A percentile compares a stretch with the other conserved stretches of the same genome.
Evolutionary conservation across 2,797 vertebrate species (phyloP).

Genomic region (Octomys mimax): DNA sequence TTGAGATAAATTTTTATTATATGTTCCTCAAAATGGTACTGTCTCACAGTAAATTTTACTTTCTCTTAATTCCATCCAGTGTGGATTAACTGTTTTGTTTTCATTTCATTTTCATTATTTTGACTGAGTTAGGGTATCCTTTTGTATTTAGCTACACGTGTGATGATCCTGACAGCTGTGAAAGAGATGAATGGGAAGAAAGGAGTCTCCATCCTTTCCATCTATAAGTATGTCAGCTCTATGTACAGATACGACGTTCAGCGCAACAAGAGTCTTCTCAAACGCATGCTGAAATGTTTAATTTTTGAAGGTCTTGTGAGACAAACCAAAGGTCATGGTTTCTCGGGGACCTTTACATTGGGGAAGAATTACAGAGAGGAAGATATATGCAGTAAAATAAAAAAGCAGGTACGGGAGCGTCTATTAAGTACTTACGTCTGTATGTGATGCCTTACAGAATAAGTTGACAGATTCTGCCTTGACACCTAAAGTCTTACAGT

Average conservation of each 20-base stretch:
- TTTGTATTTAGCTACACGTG: conserved; percentile 92
- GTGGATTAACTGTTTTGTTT: conserved; percentile 39
- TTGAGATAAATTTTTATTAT: not conserved
- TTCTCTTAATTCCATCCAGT: not conserved
- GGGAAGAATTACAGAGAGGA: conserved; percentile 97
- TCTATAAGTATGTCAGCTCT: conserved; percentile 95
- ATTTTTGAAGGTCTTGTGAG: conserved; percentile 94
- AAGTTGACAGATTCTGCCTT: not conserved
- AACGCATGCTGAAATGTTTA: conserved; percentile 94
- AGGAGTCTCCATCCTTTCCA: conserved; percentile 95
- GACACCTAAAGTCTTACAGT: not conserved
- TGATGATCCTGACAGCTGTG: conserved; percentile 96
- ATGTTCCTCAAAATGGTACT: conserved; percentile 48
- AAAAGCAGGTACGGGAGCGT: conserved; percentile 91
- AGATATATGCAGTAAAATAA: conserved; percentile 89
- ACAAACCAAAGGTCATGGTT: conserved; percentile 96
- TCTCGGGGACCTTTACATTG: conserved; percentile 96
- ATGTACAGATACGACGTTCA: conserved; percentile 94
- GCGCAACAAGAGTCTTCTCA: conserved; percentile 95
- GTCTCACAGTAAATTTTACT: not conserved
- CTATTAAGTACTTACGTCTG: not conserved
- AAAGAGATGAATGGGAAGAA: conserved; percentile 96
- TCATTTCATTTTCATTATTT: conserved; percentile 59
- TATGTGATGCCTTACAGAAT: not conserved
- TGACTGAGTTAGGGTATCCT: conserved; percentile 67